These are phyloP conservation scores for Pundamilia nyererei DNA, from an alignment of 2,113 vertebrate species.

Conservation along the genomic window DNA sequence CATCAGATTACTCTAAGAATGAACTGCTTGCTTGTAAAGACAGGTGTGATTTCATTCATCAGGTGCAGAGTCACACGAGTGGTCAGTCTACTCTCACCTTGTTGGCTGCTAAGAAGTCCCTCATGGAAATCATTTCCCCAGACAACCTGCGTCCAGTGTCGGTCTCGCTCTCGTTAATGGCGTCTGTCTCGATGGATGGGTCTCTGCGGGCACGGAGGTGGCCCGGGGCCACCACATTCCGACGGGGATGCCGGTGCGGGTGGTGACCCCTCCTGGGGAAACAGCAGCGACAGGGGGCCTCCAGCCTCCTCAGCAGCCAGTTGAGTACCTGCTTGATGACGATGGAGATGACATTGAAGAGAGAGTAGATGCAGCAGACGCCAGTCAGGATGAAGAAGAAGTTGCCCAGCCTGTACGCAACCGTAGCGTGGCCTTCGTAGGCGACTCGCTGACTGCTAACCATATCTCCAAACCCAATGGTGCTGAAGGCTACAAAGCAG, in stretches of 20 bases:
- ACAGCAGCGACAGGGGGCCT: constrained; percentile 73
- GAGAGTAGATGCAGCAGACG: constrained; percentile 96
- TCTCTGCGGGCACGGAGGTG: constrained; percentile 71
- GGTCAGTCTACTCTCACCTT: constrained; percentile 68
- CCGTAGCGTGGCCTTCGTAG: constrained; percentile 76
- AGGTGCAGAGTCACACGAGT: neutral
- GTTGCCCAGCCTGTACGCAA: constrained; percentile 84
- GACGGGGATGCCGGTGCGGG: constrained; percentile 64
- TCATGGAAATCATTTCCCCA: constrained; percentile 95
- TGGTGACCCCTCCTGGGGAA: constrained; percentile 61
- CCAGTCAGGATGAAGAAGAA: constrained; percentile 92
- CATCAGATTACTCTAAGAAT: neutral
- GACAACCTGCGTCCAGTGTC: constrained; percentile 83
- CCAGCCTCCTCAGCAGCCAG: constrained; percentile 86
- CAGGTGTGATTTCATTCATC: neutral
- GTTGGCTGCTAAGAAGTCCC: constrained; percentile 87
- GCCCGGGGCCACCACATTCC: constrained; percentile 85
- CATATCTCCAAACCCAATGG: constrained; percentile 95
- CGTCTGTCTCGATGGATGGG: constrained; percentile 85
- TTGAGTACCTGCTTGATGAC: constrained; percentile 96
- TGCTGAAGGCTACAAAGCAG: constrained; percentile 98
- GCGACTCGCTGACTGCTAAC: constrained; percentile 86
- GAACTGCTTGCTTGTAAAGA: neutral
- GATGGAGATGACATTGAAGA: constrained; percentile 97
- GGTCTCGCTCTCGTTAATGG: constrained; percentile 82